phyloP scores from a whole-genome alignment of 2,113 vertebrate genomes.

The Nesoenas mayeri region DNA sequence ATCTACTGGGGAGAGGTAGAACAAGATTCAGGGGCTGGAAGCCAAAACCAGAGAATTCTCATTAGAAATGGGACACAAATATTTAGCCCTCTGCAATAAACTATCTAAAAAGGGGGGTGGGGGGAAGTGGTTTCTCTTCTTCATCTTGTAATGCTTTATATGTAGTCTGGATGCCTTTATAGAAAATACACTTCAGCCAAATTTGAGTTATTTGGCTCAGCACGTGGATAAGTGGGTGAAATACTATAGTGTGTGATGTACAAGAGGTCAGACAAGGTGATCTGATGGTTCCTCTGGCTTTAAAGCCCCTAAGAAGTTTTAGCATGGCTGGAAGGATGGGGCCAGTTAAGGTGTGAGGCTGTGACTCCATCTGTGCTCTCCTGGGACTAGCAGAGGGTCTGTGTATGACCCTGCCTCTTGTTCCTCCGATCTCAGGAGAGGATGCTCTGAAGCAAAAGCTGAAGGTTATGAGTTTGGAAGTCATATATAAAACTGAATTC shows the following conservation, averaged over 20 bases:
- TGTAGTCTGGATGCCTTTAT: constrained; percentile 36
- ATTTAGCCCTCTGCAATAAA: constrained; percentile 39
- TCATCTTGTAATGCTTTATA: constrained; percentile 10
- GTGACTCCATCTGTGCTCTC: background rate
- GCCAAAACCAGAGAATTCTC: constrained; percentile 36
- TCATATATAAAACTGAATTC: background rate
- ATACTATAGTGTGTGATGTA: constrained; percentile 28
- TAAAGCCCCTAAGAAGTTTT: background rate
- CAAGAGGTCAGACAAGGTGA: constrained; percentile 55
- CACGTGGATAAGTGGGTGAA: constrained; percentile 18
- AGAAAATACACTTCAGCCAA: constrained; percentile 21
- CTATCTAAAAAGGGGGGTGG: background rate
- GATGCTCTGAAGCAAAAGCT: background rate
- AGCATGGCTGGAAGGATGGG: background rate
- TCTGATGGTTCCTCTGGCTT: background rate
- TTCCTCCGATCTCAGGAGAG: background rate
- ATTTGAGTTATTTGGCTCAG: constrained; percentile 45
- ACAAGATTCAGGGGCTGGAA: background rate
- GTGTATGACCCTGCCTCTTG: background rate
- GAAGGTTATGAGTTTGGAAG: background rate
- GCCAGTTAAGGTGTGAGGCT: constrained; percentile 5
- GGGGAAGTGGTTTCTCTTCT: background rate
- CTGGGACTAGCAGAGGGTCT: background rate
- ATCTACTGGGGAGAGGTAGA: background rate
- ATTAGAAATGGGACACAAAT: constrained; percentile 27